Evolutionary conservation across 2,113 vertebrate genomes (phyloP).

Genomic region (Cyanoderma ruficeps): DNA sequence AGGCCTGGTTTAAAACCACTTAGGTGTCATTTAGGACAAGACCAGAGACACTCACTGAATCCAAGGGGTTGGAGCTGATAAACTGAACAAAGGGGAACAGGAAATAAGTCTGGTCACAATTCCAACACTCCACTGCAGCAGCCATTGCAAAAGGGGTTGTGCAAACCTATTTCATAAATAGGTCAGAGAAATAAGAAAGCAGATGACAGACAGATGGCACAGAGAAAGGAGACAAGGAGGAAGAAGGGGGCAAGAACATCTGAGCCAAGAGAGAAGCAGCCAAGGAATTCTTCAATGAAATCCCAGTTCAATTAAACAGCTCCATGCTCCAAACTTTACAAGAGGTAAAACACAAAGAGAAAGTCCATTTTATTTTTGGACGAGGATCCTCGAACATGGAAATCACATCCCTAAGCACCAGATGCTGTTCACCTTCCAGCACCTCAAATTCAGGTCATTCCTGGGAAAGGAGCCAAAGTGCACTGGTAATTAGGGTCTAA

Average conservation of each 20-base stretch:
- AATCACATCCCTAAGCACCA: neutral
- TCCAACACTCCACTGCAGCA: neutral
- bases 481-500: neutral
- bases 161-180: constrained; percentile 6
- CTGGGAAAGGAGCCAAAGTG: neutral
- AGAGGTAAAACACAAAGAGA: neutral
- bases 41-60: rapidly evolving
- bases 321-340: neutral
- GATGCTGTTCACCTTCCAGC: neutral
- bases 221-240: neutral
- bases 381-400: rapidly evolving
- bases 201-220: constrained; percentile 26
- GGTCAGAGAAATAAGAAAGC: constrained; percentile 20
- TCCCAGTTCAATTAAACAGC: neutral
- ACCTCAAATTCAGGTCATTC: neutral
- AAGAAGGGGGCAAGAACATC: neutral
- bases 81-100: neutral
- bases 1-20: neutral
- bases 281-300: neutral
- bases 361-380: neutral
- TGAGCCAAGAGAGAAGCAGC: neutral
- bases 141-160: neutral
- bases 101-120: neutral
- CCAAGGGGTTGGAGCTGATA: rapidly evolving
- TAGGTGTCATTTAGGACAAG: rapidly evolving